These are phyloP conservation scores for Polyodon spathula DNA, from an alignment of 2,113 vertebrate genomes.

Conservation along the genomic window DNA sequence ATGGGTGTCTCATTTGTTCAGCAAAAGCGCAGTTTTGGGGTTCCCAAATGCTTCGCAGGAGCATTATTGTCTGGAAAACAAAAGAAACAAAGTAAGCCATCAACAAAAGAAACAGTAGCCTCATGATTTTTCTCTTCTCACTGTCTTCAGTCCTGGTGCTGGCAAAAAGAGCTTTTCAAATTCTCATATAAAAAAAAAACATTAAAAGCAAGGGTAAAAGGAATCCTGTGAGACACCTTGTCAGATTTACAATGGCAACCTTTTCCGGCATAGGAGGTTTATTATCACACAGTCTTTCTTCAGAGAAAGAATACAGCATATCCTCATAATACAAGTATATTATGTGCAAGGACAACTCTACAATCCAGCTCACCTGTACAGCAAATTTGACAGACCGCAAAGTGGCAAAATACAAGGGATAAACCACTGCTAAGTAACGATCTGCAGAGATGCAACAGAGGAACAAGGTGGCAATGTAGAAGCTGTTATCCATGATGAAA, in stretches of 20 bases:
- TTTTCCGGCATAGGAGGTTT: constrained; percentile 49
- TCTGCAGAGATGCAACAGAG: constrained; percentile 79
- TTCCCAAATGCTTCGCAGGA: constrained; percentile 62
- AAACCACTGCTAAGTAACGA: constrained; percentile 67
- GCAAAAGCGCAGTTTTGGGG: constrained; percentile 46
- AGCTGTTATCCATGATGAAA: constrained; percentile 74
- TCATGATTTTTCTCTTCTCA: constrained; percentile 64
- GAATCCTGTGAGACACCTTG: constrained; percentile 61
- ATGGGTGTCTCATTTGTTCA: constrained; percentile 51
- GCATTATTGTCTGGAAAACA: constrained; percentile 64
- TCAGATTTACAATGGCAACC: constrained; percentile 52
- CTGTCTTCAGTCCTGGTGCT: constrained; percentile 59
- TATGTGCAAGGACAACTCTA: constrained; percentile 54
- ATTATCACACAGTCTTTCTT: constrained; percentile 52
- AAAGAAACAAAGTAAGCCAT: constrained; percentile 72
- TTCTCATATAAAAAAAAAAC: constrained; percentile 59
- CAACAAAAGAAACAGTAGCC: constrained; percentile 61
- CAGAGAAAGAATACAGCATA: constrained; percentile 44
- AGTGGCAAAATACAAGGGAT: constrained; percentile 60
- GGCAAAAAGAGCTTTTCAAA: constrained; percentile 55
- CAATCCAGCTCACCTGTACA: constrained; percentile 52
- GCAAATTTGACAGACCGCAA: constrained; percentile 61
- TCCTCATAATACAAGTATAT: constrained; percentile 49
- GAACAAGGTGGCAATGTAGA: constrained; percentile 74
- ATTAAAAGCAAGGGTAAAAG: constrained; percentile 64